Base-by-base conservation (phyloP, 2,113 vertebrate species). In the Myiopsitta monachus region DNA sequence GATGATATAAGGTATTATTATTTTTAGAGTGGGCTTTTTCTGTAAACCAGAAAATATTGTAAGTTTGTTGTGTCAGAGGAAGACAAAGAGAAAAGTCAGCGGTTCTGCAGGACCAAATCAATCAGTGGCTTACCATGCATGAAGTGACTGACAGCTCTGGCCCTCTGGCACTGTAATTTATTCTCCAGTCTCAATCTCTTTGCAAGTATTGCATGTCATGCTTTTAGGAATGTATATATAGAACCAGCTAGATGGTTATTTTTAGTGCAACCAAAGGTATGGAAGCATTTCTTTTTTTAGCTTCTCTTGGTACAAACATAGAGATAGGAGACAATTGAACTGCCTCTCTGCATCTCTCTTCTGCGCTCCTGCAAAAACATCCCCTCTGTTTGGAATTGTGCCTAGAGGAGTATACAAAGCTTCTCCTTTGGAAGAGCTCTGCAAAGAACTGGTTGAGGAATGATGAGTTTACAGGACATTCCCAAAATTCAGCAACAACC, bases 151-250 rank as follows among this genome's bases (percentile, higher is more conserved):
- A 83, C 66, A 96, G 46, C 80, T 90, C 66, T 93, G 51, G 13
- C 54, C 77, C 94, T 94, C 82, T 82, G 81, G 68, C 91, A 92
- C 68, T 3, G 67, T 66, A 90, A 95, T 97, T 96, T 97, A 79
- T 88, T 95, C 92, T 92, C 84, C 72, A 89, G 88, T 64, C 70
- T 95, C 92, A 55, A 43, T 24, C 74, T 47, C 81, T 96, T 76
- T 85, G 82, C n/a, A 44, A 85, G 70, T 84, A 69, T 87, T 61
- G 67, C 79, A 91, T 92, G 72, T 93, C 75, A 76, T 24, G 54
- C 72, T 95, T 93, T 87, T 57, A 82, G 85, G 90, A 92, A 96
- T 39, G 55, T 78, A 88, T 87, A 77, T 67, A 88, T 76, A 81
- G 88, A 90, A 89, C 16, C 79, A 54, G 43, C n/a, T 30, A 84